Percentiles rank a stretch among this genome's conserved stretches.
phyloP scores from a whole-genome alignment of 2,888 invertebrate genomes.

The Eupithecia tripunctaria region DNA sequence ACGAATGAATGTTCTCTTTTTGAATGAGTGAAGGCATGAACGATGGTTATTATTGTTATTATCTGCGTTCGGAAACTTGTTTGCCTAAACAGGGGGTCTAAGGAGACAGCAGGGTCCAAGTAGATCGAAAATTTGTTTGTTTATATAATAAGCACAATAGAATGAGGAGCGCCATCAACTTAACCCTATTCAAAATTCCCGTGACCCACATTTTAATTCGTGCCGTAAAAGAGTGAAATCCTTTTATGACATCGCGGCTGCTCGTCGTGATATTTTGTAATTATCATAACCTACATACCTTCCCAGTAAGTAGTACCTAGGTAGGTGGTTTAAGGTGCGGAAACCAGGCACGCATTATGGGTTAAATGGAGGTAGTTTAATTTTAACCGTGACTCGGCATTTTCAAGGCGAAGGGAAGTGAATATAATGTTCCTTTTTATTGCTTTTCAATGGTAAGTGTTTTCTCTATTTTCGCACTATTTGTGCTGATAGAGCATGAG shows the following conservation, averaged over 20 bases:
- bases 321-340: background rate
- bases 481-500: background rate
- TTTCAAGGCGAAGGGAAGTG: background rate
- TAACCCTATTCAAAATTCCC: background rate
- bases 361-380: background rate
- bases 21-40: too few species aligned
- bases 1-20: too few species aligned
- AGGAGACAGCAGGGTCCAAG: too few species aligned
- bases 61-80: too few species aligned
- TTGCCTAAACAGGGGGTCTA: too few species aligned
- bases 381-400: background rate
- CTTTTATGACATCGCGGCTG: background rate
- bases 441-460: background rate
- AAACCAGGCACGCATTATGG: background rate
- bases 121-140: too few species aligned
- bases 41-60: too few species aligned
- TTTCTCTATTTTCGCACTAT: background rate
- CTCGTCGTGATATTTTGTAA: conserved; percentile 1
- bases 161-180: background rate
- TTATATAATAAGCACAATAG: too few species aligned
- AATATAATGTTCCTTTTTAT: background rate
- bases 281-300: conserved; percentile 2
- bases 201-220: conserved; percentile 2
- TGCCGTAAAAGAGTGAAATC: conserved; percentile 5
- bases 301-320: background rate